Evolutionary conservation across 2,797 vertebrate species (phyloP).

Genomic region (Staurois parvus): DNA sequence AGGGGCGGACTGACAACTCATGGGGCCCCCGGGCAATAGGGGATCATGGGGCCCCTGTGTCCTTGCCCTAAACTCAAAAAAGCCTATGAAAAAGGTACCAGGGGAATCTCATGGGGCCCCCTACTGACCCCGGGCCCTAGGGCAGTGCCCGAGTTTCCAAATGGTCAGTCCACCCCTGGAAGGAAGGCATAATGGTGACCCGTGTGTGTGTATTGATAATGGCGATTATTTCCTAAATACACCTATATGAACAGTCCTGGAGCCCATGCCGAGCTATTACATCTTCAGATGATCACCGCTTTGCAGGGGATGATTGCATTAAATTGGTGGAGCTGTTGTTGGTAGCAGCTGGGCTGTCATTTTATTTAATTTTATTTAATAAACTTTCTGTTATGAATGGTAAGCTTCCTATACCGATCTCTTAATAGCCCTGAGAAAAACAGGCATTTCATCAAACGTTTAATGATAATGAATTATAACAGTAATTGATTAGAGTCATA

Average conservation of each 20-base stretch:
- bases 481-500: background rate
- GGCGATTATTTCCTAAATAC: background rate
- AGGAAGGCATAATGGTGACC: background rate
- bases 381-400: background rate
- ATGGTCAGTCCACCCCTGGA: no score
- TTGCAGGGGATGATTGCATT: background rate
- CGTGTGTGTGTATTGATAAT: background rate
- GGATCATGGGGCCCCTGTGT: no score
- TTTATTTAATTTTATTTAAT: background rate
- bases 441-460: background rate
- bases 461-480: background rate
- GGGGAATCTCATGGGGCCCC: no score
- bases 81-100: no score
- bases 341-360: background rate
- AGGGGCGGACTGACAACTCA: no score
- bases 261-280: background rate
- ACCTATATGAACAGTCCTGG: background rate
- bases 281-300: background rate
- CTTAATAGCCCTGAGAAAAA: background rate
- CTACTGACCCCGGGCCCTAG: no score
- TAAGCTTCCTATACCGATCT: background rate
- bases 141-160: no score
- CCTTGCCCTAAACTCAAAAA: no score
- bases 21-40: no score
- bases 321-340: background rate